Evolutionary conservation across 2,113 vertebrate species (phyloP).

Genomic region (Scalopus aquaticus): DNA sequence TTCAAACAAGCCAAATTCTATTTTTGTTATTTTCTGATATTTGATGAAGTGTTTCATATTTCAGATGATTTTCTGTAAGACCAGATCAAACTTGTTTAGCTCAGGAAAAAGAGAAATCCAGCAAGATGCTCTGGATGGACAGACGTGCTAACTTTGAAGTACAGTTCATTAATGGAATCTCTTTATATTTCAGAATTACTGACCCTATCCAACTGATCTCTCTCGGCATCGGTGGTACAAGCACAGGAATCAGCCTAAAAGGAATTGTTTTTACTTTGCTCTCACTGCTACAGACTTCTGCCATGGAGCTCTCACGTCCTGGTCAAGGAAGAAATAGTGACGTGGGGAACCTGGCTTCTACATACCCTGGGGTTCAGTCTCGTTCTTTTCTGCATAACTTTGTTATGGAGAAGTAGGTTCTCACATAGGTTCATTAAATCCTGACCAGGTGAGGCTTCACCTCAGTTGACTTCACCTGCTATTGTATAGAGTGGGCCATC

Average conservation of each 20-base stretch:
- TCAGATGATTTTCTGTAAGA: neutral
- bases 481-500: neutral
- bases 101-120: neutral
- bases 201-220: neutral
- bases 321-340: neutral
- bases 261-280: neutral
- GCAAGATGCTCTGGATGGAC: neutral
- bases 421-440: neutral
- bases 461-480: neutral
- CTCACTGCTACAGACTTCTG: neutral
- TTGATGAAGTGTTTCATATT: neutral
- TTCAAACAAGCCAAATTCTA: neutral
- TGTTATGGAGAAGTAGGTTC: no score
- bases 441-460: neutral
- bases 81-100: neutral
- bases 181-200: neutral
- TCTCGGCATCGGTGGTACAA: neutral
- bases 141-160: neutral
- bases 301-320: neutral
- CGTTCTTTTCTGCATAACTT: neutral
- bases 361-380: neutral
- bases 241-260: neutral
- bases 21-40: neutral
- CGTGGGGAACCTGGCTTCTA: neutral
- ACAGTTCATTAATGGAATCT: neutral